Evolutionary conservation across 1,140 invertebrate species (phyloP).

Genomic region (Ostrea denselamellosa): DNA sequence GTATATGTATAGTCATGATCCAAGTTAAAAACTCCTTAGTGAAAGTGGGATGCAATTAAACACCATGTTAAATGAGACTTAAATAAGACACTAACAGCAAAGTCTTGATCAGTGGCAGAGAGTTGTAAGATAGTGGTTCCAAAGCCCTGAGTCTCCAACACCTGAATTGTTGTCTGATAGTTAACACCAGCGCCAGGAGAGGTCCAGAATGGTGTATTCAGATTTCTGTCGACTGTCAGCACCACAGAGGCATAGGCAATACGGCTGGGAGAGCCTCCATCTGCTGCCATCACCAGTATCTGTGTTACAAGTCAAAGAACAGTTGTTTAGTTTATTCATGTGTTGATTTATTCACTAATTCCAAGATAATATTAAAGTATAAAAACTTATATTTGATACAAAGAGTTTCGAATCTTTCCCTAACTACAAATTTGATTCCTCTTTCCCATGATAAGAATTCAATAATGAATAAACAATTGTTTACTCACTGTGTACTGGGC

Average conservation of each 20-base stretch:
- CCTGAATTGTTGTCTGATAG: conserved; percentile 45
- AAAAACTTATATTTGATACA: too few species aligned
- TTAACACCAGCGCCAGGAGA: conserved; percentile 26
- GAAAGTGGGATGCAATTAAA: background rate
- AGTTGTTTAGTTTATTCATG: background rate
- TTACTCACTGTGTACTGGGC: conserved; percentile 56
- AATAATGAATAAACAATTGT: background rate
- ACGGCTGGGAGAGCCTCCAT: conserved; percentile 56
- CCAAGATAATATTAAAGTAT: too few species aligned
- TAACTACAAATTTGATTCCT: too few species aligned
- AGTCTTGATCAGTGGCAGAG: conserved; percentile 56
- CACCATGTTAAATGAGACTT: background rate
- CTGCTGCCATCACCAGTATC: conserved; percentile 57
- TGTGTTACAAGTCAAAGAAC: conserved; percentile 12
- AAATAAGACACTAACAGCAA: conserved; percentile 41
- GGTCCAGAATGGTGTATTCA: conserved; percentile 86
- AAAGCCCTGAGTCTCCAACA: conserved; percentile 62
- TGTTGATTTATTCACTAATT: background rate
- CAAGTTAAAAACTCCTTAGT: background rate
- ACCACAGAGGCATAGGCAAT: conserved; percentile 80
- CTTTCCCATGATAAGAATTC: too few species aligned
- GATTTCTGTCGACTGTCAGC: conserved; percentile 90
- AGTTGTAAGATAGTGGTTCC: conserved; percentile 51
- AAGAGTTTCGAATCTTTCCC: too few species aligned
- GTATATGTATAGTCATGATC: background rate